Evolutionary conservation across 2,888 invertebrate genomes (phyloP).

Genomic region (Homarus gammarus): DNA sequence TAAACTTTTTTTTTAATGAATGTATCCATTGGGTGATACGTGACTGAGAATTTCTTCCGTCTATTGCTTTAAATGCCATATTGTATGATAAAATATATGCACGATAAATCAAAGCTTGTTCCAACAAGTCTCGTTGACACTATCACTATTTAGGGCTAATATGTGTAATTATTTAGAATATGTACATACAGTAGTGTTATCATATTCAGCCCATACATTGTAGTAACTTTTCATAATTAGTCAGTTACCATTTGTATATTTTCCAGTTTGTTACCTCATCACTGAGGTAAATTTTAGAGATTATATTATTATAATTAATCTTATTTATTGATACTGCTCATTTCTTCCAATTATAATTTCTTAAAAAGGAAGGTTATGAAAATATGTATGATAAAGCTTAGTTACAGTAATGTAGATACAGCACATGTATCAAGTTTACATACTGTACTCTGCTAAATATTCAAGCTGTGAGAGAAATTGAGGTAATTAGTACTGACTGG

Average conservation of each 20-base stretch:
- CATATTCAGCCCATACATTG: not conserved
- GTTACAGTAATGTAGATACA: too few relatives aligned
- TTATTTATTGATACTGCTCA: not conserved
- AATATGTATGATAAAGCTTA: not conserved
- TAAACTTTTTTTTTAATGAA: not conserved
- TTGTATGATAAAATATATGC: not conserved
- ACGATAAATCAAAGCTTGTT: not conserved
- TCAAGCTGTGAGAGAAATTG: too few relatives aligned
- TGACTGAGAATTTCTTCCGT: not conserved
- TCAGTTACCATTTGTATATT: not conserved
- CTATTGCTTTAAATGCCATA: not conserved
- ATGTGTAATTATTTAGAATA: not conserved
- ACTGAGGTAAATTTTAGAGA: not conserved
- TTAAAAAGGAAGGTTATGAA: not conserved
- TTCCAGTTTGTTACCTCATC: not conserved
- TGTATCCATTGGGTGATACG: not conserved
- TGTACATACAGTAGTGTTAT: slow-evolving; percentile 2
- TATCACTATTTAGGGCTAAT: not conserved
- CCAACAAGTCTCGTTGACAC: not conserved
- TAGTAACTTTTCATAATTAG: not conserved
- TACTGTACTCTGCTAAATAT: too few relatives aligned
- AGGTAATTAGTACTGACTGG: too few relatives aligned
- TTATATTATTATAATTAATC: not conserved
- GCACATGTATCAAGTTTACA: too few relatives aligned
- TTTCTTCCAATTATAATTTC: not conserved